phyloP scores from a whole-genome alignment of 1,140 invertebrate species.

The Drosophila arawakana region DNA sequence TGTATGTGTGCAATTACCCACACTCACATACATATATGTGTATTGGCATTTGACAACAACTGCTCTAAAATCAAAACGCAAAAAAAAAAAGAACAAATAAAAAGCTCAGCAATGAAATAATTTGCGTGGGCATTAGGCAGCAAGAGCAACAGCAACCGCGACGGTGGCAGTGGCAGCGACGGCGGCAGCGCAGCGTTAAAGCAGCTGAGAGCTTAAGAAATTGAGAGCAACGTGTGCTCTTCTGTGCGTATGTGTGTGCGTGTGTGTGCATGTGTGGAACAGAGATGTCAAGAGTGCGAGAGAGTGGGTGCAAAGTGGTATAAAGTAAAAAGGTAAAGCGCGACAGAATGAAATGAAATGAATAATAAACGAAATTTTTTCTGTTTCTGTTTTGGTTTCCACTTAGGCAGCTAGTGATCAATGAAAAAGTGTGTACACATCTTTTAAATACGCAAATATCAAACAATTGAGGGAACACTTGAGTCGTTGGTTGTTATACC shows the following conservation, averaged over 20 bases:
- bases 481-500: no score
- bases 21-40: background rate
- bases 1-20: background rate
- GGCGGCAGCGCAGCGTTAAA: conserved; percentile 13
- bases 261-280: conserved; percentile 5
- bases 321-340: conserved; percentile 22
- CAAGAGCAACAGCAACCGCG: background rate
- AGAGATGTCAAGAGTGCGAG: conserved; percentile 9
- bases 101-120: conserved; percentile 42
- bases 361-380: background rate
- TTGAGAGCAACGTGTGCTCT: conserved; percentile 20
- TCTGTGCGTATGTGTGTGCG: background rate
- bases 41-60: conserved; percentile 13
- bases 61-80: conserved; percentile 42
- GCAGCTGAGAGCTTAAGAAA: conserved; percentile 18
- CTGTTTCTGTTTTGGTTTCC: background rate
- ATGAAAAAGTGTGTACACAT: conserved; percentile 2
- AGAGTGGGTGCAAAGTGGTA: conserved; percentile 13
- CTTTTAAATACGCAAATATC: background rate
- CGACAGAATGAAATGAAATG: background rate
- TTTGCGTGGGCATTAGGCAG: conserved; percentile 45
- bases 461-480: background rate
- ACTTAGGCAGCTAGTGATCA: background rate
- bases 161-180: background rate
- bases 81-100: conserved; percentile 10